phyloP scores from a whole-genome alignment of 2,888 invertebrate genomes.

The Myopa testacea region DNA sequence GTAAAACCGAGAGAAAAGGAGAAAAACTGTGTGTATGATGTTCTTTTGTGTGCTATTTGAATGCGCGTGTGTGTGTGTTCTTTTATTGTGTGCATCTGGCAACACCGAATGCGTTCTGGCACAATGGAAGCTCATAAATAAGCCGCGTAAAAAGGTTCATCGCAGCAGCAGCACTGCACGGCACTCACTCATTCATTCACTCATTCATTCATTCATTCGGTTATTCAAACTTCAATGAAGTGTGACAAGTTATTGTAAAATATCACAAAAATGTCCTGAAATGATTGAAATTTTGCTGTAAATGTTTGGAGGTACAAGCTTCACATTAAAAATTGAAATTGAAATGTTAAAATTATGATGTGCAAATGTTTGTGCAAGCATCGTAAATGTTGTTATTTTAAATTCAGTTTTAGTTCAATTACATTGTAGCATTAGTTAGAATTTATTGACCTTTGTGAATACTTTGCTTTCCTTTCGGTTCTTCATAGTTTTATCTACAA shows the following conservation, averaged over 20 bases:
- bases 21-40: not conserved
- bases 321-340: too few species aligned
- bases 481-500: too few species aligned
- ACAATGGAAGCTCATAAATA: slow-evolving; percentile 35
- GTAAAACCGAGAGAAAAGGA: not conserved
- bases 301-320: too few species aligned
- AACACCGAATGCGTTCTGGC: slow-evolving; percentile 11
- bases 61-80: not conserved
- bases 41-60: not conserved
- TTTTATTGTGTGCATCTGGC: slow-evolving; percentile 29
- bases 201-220: not conserved
- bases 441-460: not conserved
- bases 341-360: too few species aligned
- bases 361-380: too few species aligned
- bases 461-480: not conserved
- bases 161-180: not conserved
- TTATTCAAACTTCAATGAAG: slow-evolving; percentile 11
- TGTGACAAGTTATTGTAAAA: slow-evolving; percentile 15
- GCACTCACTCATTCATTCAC: not conserved
- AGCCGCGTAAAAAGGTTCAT: slow-evolving; percentile 30
- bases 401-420: too few species aligned
- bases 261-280: not conserved
- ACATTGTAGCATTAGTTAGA: too few species aligned
- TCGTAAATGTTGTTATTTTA: too few species aligned
- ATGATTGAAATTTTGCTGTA: not conserved